phyloP scores from a whole-genome alignment of 2,797 vertebrate genomes.

The Leptoclinus maculatus region DNA sequence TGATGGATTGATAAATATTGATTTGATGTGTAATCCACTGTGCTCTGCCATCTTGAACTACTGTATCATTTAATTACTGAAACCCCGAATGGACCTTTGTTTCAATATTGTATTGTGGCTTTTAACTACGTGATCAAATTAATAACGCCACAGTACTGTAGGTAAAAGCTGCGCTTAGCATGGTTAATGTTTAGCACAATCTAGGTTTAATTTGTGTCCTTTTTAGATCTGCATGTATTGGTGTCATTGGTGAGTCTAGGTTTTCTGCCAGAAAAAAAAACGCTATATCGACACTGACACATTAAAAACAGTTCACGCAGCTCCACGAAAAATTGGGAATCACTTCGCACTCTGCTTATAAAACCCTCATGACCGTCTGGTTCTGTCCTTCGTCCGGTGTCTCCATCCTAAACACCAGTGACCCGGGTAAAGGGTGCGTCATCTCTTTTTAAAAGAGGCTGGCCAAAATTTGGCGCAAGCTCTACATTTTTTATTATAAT shows the following conservation, averaged over 20 bases:
- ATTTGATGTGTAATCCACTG: slow-evolving; percentile 64
- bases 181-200: slow-evolving; percentile 1
- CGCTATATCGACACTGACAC: background rate
- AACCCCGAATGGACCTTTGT: slow-evolving; percentile 40
- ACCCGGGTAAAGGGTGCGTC: too few relatives aligned
- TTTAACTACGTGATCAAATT: slow-evolving; percentile 14
- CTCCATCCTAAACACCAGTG: background rate
- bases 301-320: background rate
- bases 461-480: too few relatives aligned
- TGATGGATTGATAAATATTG: slow-evolving; percentile 69
- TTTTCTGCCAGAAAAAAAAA: background rate
- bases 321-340: background rate
- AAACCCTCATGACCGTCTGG: background rate
- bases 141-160: background rate
- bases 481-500: background rate
- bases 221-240: background rate
- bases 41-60: slow-evolving; percentile 49
- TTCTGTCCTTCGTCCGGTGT: background rate
- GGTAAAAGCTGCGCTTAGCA: slow-evolving; percentile 3
- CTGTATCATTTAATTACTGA: slow-evolving; percentile 46
- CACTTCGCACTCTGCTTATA: background rate
- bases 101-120: slow-evolving; percentile 28
- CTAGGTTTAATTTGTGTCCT: background rate
- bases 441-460: background rate
- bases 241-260: background rate